A percentile compares a stretch with the other conserved stretches of the same genome.
phyloP scores from a whole-genome alignment of 2,797 vertebrate species.

The Potorous gilbertii region DNA sequence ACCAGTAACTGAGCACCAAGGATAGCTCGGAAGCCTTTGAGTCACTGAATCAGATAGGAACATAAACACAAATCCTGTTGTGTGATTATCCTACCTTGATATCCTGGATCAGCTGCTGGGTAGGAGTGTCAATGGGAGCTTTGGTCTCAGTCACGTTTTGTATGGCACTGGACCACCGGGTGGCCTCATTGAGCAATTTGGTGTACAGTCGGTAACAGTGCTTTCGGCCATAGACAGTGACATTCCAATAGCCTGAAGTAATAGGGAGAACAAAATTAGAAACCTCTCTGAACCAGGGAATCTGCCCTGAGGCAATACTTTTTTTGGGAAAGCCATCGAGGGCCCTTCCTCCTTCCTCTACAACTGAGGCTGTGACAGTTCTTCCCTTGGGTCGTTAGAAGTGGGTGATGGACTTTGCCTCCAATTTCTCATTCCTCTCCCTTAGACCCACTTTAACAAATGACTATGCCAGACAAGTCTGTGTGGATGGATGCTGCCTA shows the following conservation, averaged over 20 bases:
- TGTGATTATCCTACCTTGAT: conserved; percentile 89
- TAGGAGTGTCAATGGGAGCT: conserved; percentile 95
- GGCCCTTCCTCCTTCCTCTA: not conserved
- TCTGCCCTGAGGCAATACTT: rapidly evolving
- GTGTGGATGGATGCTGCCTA: not conserved
- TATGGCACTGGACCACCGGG: conserved; percentile 93
- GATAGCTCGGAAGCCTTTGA: rapidly evolving
- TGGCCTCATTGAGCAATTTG: conserved; percentile 95
- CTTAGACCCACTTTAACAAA: not conserved
- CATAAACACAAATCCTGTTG: rapidly evolving
- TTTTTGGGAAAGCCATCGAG: not conserved
- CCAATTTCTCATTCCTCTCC: not conserved
- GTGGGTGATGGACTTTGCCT: not conserved
- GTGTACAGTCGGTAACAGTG: conserved; percentile 96
- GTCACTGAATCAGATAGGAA: not conserved
- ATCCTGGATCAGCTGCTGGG: conserved; percentile 97
- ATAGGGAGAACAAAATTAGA: rapidly evolving
- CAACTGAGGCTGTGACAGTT: not conserved
- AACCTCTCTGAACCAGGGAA: not conserved
- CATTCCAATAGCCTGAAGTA: conserved; percentile 93
- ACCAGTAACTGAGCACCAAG: not conserved
- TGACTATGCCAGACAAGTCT: rapidly evolving
- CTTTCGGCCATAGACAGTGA: conserved; percentile 94
- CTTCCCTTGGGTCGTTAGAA: not conserved
- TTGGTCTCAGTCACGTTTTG: conserved; percentile 98